Percentiles rank a stretch among this genome's conserved stretches.
These are phyloP conservation scores for Sericinus montela DNA, from an alignment of 2,888 invertebrate genomes.

Conservation along the genomic window DNA sequence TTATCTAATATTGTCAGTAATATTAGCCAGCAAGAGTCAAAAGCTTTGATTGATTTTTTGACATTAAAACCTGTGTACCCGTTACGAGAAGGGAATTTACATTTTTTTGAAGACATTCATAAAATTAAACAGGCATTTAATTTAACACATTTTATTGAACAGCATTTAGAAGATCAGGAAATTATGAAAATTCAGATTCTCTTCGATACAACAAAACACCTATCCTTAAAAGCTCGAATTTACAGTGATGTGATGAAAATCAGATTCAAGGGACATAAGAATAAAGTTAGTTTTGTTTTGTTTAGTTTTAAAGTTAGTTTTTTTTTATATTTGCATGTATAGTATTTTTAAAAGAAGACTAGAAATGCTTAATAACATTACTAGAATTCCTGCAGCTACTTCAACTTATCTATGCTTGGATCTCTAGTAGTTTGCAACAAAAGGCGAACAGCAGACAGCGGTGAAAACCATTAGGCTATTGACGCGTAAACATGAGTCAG, in stretches of 20 bases:
- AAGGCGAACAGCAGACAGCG: no score
- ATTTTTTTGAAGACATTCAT: conserved; percentile 67
- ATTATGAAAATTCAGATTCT: conserved; percentile 65
- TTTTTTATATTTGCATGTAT: no score
- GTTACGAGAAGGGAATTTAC: conserved; percentile 43
- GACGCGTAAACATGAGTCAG: no score
- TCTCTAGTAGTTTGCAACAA: no score
- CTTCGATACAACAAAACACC: conserved; percentile 67
- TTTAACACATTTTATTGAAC: conserved; percentile 54
- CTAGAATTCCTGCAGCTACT: no score
- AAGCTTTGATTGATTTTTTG: conserved; percentile 54
- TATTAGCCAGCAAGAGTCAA: conserved; percentile 42
- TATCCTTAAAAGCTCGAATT: conserved; percentile 53
- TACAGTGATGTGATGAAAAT: conserved; percentile 60
- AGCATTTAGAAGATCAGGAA: conserved; percentile 62
- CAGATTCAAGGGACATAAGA: conserved; percentile 66
- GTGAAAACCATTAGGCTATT: no score
- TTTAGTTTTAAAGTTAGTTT: no score
- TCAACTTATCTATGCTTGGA: no score
- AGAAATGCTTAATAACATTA: no score
- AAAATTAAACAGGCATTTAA: conserved; percentile 68
- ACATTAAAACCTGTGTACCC: conserved; percentile 57
- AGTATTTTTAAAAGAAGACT: no score
- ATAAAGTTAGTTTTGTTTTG: conserved; percentile 44
- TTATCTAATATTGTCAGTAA: conserved; percentile 42